Base-by-base conservation (phyloP, 2,113 vertebrate species). In the Xiphophorus hellerii region DNA sequence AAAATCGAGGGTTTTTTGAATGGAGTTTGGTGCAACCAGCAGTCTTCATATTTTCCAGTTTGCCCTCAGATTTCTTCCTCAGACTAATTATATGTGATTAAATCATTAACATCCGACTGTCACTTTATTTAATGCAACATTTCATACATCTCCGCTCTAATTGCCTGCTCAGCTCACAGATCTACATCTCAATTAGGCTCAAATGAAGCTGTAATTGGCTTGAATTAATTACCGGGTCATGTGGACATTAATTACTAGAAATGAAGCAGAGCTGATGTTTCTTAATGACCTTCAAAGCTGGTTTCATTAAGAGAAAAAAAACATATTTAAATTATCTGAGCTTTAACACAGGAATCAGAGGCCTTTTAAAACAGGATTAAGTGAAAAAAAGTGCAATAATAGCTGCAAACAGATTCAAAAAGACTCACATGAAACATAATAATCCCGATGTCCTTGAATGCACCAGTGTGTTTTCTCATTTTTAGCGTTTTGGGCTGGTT, bases 171-270 rank as follows among this genome's bases (percentile, higher is more conserved):
- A 74, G 66, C 82, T 71, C 82, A 82, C 86, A 91, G 83, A 87
- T 84, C 89, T 83, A 78, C 70, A 68, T 89, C 84, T 91, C 89
- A 89, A 83, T 94, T 90, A 90, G 86, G 44, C 84, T 48, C 80
- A 88, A 85, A 79, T 87, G 78, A 37, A 73, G 81, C 76, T 69
- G 10, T 92, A 93, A 92, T 91, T 85, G 89, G 79, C 72, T 79
- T 77, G 73, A 89, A 92, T 93, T 91, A 91, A 92, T 89, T 89
- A 83, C 82, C 81, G 67, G 62, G 48, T 37, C 44, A 67, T 81
- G 89, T 87, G 81, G 80, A 88, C 81, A 33, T 60, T 78, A 84
- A 91, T 90, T 90, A 90, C 66, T 61, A 13, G 88, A 88, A 74
- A 82, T 83, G 73, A 87, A 83, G 85, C 89, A 85, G 82, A 83